phyloP scores from a whole-genome alignment of 1,140 invertebrate genomes.

The Drosophila athabasca region DNA sequence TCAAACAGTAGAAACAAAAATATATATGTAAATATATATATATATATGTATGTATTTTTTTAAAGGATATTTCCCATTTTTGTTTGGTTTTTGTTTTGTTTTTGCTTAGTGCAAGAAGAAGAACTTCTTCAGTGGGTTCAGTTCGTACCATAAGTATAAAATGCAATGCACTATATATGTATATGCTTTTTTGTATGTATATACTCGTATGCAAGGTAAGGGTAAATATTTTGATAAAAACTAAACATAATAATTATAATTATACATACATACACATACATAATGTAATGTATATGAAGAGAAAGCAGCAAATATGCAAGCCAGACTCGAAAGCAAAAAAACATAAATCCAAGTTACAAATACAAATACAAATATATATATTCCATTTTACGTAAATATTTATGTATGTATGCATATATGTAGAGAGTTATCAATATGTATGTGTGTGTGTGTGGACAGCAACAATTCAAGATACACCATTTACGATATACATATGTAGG shows the following conservation, averaged over 20 bases:
- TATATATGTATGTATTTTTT: constrained; percentile 36
- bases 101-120: constrained; percentile 78
- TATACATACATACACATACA: neutral
- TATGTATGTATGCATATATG: constrained; percentile 45
- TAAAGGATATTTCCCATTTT: constrained; percentile 30
- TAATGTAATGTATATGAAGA: constrained; percentile 48
- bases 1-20: constrained; percentile 61
- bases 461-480: constrained; percentile 71
- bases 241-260: constrained; percentile 38
- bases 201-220: constrained; percentile 24
- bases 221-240: constrained; percentile 33
- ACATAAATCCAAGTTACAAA: constrained; percentile 57
- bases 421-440: constrained; percentile 28
- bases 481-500: constrained; percentile 15
- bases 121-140: constrained; percentile 79
- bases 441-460: constrained; percentile 63
- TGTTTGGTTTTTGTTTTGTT: constrained; percentile 21
- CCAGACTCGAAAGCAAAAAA: constrained; percentile 39
- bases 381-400: constrained; percentile 29
- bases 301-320: constrained; percentile 42
- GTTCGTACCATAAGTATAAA: constrained; percentile 77
- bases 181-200: constrained; percentile 25
- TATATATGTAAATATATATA: constrained; percentile 43
- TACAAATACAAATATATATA: constrained; percentile 50
- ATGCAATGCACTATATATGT: constrained; percentile 69